Base-by-base conservation (phyloP, 2,113 vertebrate genomes). In the Chauna torquata region DNA sequence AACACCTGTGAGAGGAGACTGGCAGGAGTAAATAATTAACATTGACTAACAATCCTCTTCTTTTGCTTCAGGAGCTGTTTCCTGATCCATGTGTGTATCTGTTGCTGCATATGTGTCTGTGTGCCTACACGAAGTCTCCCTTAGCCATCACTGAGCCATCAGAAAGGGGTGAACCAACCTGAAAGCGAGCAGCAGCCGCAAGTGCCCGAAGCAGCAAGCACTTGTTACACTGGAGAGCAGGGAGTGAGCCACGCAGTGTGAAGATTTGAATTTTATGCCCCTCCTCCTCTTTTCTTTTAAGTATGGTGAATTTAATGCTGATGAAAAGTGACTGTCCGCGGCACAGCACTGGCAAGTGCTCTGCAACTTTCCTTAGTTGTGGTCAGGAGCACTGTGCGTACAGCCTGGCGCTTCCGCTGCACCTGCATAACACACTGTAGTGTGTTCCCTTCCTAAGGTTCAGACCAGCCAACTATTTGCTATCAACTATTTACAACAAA, bases 1-100 rank as follows among this genome's bases (percentile, higher is more conserved):
- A 91, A 79, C 36, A 72, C 14, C 20, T 79, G 57, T 11, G 47
- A 82, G 38, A 90, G 23, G 28, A 92, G 61, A 71, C 34, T 86
- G 64, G 23, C 65, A 93, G 49, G 36, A 96, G 45, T 92, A 95
- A 94, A 95, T 91, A 92, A 93, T 84, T 92, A 82, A 92, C 88
- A 94, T 28, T 12, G 65, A 82, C 55, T 4, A 16, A 82, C 72
- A 84, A 68, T 25, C 17, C n/a, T 69, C 70, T 68, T 82, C 49
- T 90, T 88, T 58, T 83, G 72, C 71, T 76, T 44, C 52, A 84
- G 80, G 30, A 76, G 55, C 57, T 69, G 36, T 54, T 91, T 84
- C 57, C 80, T 86, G 36, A 69, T 61, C 40, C 14, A 5, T 24
- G 23, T 47, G 57, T 11, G 4, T 50, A 58, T 30, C 17, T 65